Base-by-base conservation (phyloP, 2,797 vertebrate genomes). In the Cheirogaleus major region DNA sequence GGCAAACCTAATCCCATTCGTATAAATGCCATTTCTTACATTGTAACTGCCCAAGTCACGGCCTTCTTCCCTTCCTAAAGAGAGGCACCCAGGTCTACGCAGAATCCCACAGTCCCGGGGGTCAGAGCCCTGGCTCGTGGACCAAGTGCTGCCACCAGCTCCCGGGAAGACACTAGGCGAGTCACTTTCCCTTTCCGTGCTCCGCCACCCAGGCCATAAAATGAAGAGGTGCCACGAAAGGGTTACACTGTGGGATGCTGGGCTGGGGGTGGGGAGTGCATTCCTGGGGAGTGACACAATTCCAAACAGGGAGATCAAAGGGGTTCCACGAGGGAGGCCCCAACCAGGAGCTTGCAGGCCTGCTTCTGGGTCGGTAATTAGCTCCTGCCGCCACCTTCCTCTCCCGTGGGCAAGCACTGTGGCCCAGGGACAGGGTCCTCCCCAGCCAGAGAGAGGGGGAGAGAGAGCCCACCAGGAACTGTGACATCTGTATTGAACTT, bases 211-310 rank as follows among this genome's bases (percentile, higher is more conserved):
- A 23, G 8, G 22, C 79, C 81, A 17, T 38, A 63, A 88, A 90
- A 87, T 18, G 18, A 30, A 59, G 87, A 95, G 96, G 82, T 90
- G 93, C 95, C 93, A 87, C 52, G 95, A 96, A 97, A 97, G 97
- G 96, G 97, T 98, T 97, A 97, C 89, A 65, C 79, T 67, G 69
- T 22, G 48, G 91, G 96, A 78, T 13, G 57, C 65, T 13, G 93
- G 83, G 95, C 15, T 50, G 85, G 94, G 65, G 89, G 82, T 35
- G 78, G 91, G 89, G 88, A 67, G 69, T 89, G 48, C 97, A 97
- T 98, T 97, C 98, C 98, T 97, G 94, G 86, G 93, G 95, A 93
- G 87, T 97, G 97, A 98, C 96, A 96, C 97, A 97, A 98, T 97
- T 89, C 97, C 95, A 81, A 97, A 96, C 92, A 35, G 27, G n/a